Evolutionary conservation across 2,797 vertebrate genomes (phyloP).

Genomic region (Helarctos malayanus): DNA sequence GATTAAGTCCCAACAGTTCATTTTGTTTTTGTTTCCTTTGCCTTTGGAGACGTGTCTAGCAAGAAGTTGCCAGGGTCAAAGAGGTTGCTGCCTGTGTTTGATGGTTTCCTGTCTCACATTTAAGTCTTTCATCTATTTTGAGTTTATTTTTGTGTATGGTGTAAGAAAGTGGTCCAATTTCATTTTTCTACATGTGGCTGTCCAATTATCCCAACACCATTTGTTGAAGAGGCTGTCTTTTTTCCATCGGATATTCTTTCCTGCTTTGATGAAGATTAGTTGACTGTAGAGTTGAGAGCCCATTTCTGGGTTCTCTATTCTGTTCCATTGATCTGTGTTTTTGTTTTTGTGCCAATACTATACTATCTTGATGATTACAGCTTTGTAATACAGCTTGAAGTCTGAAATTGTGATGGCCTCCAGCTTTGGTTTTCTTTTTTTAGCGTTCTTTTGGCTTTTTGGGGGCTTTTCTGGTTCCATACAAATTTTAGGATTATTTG

Average conservation of each 20-base stretch:
- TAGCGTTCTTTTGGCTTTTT: too few relatives aligned
- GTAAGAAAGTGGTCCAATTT: background rate
- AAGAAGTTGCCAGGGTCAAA: background rate
- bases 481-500: too few relatives aligned
- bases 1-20: background rate
- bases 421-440: too few relatives aligned
- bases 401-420: background rate
- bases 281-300: background rate
- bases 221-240: background rate
- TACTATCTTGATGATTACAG: background rate
- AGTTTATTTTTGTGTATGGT: background rate
- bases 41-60: background rate
- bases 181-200: background rate
- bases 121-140: background rate
- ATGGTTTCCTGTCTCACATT: background rate
- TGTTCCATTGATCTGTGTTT: background rate
- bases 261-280: background rate
- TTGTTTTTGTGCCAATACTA: background rate
- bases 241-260: background rate
- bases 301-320: background rate
- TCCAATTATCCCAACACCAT: background rate
- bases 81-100: background rate
- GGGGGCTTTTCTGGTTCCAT: too few relatives aligned
- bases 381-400: background rate
- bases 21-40: background rate